Percentiles rank a stretch among this genome's conserved stretches.
phyloP scores from a whole-genome alignment of 2,113 vertebrate genomes.

The Penelope pileata region DNA sequence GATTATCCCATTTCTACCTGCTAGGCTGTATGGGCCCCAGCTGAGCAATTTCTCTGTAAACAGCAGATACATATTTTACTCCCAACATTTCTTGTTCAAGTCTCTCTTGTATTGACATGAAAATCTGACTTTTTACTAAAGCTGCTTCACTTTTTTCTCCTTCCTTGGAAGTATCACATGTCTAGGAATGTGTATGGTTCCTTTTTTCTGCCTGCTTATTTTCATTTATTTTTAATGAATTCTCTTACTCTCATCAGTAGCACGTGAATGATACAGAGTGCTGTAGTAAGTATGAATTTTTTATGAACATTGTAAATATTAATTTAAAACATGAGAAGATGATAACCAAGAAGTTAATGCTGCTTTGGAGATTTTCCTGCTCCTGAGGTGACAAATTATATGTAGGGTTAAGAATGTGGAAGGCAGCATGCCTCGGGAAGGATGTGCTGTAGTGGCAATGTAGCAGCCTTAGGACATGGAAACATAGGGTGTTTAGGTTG shows the following conservation, averaged over 20 bases:
- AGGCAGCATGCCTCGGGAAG: neutral
- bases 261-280: neutral
- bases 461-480: neutral
- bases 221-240: slow-evolving; percentile 33
- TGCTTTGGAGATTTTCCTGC: neutral
- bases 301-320: slow-evolving; percentile 36
- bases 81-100: neutral
- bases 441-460: neutral
- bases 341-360: neutral
- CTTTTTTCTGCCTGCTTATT: slow-evolving; percentile 11
- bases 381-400: neutral
- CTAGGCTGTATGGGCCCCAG: neutral
- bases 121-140: neutral
- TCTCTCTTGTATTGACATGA: neutral
- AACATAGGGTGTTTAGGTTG: neutral
- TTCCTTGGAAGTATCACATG: neutral
- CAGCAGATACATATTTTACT: neutral
- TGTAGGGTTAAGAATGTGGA: neutral
- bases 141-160: neutral
- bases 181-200: neutral
- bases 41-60: neutral
- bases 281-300: slow-evolving; percentile 47
- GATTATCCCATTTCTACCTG: neutral
- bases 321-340: slow-evolving; percentile 18
- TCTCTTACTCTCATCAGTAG: neutral